These are phyloP conservation scores for Dichetophora obliterata DNA, from an alignment of 2,888 invertebrate species.

Conservation along the genomic window DNA sequence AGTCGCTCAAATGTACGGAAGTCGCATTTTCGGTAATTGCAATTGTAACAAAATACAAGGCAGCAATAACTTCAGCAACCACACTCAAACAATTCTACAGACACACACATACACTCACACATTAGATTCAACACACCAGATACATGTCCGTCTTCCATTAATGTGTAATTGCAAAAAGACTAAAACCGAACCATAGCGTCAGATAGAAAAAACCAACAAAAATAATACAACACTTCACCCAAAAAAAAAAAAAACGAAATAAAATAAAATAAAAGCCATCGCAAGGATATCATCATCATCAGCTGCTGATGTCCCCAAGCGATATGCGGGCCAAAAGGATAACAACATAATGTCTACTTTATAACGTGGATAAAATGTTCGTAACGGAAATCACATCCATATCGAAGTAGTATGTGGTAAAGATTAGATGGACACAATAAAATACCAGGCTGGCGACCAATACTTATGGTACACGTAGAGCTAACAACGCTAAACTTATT, in stretches of 20 bases:
- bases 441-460: not conserved
- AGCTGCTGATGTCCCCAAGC: conserved; percentile 27
- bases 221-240: conserved; percentile 37
- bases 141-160: conserved; percentile 58
- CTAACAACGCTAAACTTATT: not conserved
- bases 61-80: conserved; percentile 16
- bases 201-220: conserved; percentile 44
- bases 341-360: conserved; percentile 68
- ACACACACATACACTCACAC: not conserved
- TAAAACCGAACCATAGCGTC: not conserved
- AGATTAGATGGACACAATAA: conserved; percentile 1
- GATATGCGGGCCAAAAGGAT: conserved; percentile 46
- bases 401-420: not conserved
- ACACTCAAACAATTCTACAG: not conserved
- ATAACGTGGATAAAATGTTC: conserved; percentile 63
- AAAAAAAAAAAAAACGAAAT: conserved; percentile 28
- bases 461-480: conserved; percentile 12
- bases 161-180: conserved; percentile 52
- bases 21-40: conserved; percentile 48
- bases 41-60: conserved; percentile 18
- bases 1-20: conserved; percentile 57
- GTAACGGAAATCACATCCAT: conserved; percentile 49
- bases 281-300: conserved; percentile 10
- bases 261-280: not conserved
- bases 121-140: not conserved